Base-by-base conservation (phyloP, 2,113 vertebrate species). In the Tachysurus fulvidraco region DNA sequence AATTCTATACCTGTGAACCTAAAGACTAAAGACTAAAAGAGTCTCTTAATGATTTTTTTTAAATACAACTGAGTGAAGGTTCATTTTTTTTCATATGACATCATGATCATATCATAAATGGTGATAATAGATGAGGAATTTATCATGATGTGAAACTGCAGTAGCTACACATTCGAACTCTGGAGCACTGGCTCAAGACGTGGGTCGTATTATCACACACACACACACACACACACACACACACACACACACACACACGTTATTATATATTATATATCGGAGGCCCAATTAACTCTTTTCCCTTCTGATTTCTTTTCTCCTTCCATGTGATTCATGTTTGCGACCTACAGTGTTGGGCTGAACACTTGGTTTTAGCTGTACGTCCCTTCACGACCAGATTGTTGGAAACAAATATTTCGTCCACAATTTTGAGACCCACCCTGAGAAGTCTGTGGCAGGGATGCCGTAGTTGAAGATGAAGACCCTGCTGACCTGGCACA, bases 381-480 rank as follows among this genome's bases (percentile, higher is more conserved):
- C n/a, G 25, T 78, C 81, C 81, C 21, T 65, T 36, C 74, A 25
- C 28, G 46, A 78, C 62, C 60, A 79, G n/a, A 41, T 67, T 67
- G 28, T 46, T 41, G 36, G 25, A 62, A 44, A 36, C 36, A 54
- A 79, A 65, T 25, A 80, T 28, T 76, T 59, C 28, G 50, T 50
- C 60, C 55, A 30, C n/a, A 19, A 10, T 82, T 50, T 52, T 50
- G 44, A 46, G 50, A 62, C 94, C 94, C 86, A 96, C 95, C 95
- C 95, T 65, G 95, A 96, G 90, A 96, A 96, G 91, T 96, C 95
- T 0, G 95, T 96, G 85, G 95, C 95, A 79, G 92, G 92, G 69
- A 96, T 91, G 8, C 94, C 95, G 85, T 96, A 96, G 91, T 92
- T 95, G 80, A 93, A 96, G 85, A 96, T 95, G 89, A 94, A 93